Evolutionary conservation across 2,888 invertebrate genomes (phyloP).

Genomic region (Cotesia congregata): DNA sequence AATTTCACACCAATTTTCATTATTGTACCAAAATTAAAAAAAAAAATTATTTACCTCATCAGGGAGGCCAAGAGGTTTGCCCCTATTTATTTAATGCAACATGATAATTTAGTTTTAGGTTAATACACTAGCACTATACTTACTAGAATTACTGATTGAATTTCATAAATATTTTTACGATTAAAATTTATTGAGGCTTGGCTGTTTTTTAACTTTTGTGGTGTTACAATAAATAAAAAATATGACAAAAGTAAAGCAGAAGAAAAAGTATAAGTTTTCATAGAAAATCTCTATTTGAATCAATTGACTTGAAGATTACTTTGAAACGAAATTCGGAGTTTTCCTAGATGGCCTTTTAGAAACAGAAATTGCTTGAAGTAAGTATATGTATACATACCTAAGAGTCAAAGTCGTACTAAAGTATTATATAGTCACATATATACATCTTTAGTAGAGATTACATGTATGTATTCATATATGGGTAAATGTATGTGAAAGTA

Average conservation of each 20-base stretch:
- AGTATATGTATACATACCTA: neutral
- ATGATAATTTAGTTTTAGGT: no score
- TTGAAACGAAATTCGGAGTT: neutral
- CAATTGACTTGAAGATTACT: conserved; percentile 3
- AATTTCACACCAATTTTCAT: conserved; percentile 27
- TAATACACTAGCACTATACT: no score
- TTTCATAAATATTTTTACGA: no score
- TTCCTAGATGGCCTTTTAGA: conserved; percentile 3
- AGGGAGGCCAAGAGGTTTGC: no score
- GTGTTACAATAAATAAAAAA: neutral
- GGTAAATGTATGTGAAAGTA: neutral
- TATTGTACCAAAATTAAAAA: neutral
- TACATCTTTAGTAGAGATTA: neutral
- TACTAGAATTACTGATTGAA: no score
- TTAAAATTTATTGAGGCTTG: no score
- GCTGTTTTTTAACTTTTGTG: no score
- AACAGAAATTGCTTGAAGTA: conserved; percentile 11
- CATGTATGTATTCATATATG: neutral
- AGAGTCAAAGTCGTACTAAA: conserved; percentile 9
- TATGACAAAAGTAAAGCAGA: neutral
- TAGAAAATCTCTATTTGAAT: neutral
- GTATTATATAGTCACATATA: neutral
- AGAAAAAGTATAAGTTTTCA: neutral
- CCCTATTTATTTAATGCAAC: no score
- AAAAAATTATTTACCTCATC: neutral